These are phyloP conservation scores for Castor canadensis DNA, from an alignment of 2,113 vertebrate species.

Conservation along the genomic window DNA sequence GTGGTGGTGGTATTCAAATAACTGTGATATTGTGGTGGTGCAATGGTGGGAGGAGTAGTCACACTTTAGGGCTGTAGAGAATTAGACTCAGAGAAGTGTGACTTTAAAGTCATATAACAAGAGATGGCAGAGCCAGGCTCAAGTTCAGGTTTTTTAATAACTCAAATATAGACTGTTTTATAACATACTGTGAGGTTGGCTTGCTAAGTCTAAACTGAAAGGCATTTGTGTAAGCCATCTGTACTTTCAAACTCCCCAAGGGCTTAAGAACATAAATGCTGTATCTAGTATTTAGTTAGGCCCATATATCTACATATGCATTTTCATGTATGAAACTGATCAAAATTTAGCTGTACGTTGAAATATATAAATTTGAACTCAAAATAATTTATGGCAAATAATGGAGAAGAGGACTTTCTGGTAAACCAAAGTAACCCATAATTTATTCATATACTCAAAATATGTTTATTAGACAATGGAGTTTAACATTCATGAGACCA, in stretches of 20 bases:
- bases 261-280: neutral
- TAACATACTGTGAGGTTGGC: neutral
- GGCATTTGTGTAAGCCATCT: neutral
- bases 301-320: neutral
- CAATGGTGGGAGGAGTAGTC: neutral
- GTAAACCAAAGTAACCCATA: neutral
- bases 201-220: conserved; percentile 46
- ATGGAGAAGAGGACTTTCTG: neutral
- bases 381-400: neutral
- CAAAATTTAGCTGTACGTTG: conserved; percentile 7
- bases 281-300: neutral
- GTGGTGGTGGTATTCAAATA: neutral
- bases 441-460: neutral
- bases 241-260: neutral
- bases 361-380: neutral
- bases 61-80: neutral
- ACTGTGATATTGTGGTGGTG: neutral
- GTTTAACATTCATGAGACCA: neutral
- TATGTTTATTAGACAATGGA: neutral
- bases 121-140: neutral
- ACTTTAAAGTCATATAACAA: neutral
- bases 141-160: conserved; percentile 50
- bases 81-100: neutral
- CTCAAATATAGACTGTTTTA: conserved; percentile 32
- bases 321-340: neutral